phyloP scores from a whole-genome alignment of 1,140 invertebrate species.

The Procambarus virginalis region DNA sequence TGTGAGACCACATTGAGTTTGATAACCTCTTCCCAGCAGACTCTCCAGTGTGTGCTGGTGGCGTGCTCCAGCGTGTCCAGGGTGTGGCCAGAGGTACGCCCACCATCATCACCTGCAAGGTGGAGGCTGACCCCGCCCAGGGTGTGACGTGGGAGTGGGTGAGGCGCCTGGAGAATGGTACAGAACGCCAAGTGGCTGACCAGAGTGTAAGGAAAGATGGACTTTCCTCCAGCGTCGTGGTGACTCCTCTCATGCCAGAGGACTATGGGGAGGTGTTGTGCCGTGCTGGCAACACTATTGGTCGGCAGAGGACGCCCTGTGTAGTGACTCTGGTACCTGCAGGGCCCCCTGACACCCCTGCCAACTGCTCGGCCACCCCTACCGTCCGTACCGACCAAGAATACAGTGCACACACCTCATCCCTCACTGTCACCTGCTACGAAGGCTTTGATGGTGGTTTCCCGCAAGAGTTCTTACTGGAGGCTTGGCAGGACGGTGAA shows the following conservation, averaged over 20 bases:
- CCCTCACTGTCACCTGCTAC: slow-evolving; percentile 84
- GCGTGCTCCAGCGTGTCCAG: slow-evolving; percentile 30
- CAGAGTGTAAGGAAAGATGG: slow-evolving; percentile 56
- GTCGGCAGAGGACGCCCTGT: slow-evolving; percentile 81
- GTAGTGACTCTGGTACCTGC: slow-evolving; percentile 82
- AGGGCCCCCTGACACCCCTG: slow-evolving; percentile 84
- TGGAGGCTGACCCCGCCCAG: slow-evolving; percentile 54
- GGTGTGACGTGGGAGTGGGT: slow-evolving; percentile 45
- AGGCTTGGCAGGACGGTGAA: slow-evolving; percentile 38
- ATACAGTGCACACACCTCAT: slow-evolving; percentile 79
- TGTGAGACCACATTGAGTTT: too few species aligned
- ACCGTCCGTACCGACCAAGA: background rate
- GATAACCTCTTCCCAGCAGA: slow-evolving; percentile 12
- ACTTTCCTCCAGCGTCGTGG: slow-evolving; percentile 81
- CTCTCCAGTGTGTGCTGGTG: slow-evolving; percentile 56
- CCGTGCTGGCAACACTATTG: slow-evolving; percentile 78
- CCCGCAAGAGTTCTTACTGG: slow-evolving; percentile 57
- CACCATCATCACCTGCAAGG: slow-evolving; percentile 47
- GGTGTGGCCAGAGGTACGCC: slow-evolving; percentile 41
- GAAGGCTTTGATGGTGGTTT: slow-evolving; percentile 87
- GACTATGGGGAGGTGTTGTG: slow-evolving; percentile 78
- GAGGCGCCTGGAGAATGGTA: slow-evolving; percentile 11
- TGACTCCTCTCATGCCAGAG: slow-evolving; percentile 84
- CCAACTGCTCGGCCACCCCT: slow-evolving; percentile 80
- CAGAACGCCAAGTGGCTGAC: slow-evolving; percentile 15